A percentile compares a stretch with the other conserved stretches of the same genome.
phyloP scores from a whole-genome alignment of 2,888 invertebrate genomes.

The Lepeophtheirus nordmannii region DNA sequence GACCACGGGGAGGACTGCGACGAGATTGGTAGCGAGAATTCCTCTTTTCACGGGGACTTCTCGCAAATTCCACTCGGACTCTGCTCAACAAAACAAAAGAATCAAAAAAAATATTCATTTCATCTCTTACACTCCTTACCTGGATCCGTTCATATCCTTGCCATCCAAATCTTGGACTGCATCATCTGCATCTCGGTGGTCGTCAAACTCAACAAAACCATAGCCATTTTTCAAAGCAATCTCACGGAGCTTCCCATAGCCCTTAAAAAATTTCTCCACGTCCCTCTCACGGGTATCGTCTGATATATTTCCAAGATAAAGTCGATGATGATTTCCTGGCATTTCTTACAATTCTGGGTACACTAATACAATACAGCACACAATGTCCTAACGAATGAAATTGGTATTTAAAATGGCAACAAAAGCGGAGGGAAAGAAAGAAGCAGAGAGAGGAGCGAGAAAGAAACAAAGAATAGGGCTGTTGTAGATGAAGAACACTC shows the following conservation, averaged over 20 bases:
- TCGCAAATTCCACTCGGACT: slow-evolving; percentile 15
- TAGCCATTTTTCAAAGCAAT: slow-evolving; percentile 26
- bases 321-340: slow-evolving; percentile 22
- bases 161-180: slow-evolving; percentile 42
- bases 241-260: slow-evolving; percentile 28
- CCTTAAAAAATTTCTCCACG: slow-evolving; percentile 28
- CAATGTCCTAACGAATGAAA: no score
- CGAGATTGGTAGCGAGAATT: neutral
- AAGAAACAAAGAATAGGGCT: no score
- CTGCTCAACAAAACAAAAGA: neutral
- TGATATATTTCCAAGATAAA: slow-evolving; percentile 28
- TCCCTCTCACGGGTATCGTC: slow-evolving; percentile 28
- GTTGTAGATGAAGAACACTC: no score
- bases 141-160: slow-evolving; percentile 30
- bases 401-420: no score
- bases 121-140: no score
- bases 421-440: no score
- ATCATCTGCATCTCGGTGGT: slow-evolving; percentile 39
- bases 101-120: no score
- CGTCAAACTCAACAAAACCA: slow-evolving; percentile 29
- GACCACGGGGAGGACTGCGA: slow-evolving; percentile 15
- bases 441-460: no score
- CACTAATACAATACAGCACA: no score
- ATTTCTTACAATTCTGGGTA: neutral
- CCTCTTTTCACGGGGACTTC: slow-evolving; percentile 8